A percentile compares a stretch with the other conserved stretches of the same genome.
These are phyloP conservation scores for Squalus acanthias DNA, from an alignment of 2,797 vertebrate species.

Conservation along the genomic window DNA sequence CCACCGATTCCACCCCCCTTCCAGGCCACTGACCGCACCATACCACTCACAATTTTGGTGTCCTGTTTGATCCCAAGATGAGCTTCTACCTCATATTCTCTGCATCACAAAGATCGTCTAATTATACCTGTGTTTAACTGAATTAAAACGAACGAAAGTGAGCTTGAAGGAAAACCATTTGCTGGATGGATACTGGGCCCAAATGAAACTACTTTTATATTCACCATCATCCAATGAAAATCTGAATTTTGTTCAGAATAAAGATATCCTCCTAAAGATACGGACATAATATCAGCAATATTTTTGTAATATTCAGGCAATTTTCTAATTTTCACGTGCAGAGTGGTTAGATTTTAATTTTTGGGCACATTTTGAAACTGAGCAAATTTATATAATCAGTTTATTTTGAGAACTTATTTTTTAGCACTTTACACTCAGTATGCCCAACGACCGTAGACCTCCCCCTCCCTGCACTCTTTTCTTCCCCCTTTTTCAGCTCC, in stretches of 20 bases:
- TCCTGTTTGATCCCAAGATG: not conserved
- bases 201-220: not conserved
- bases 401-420: not conserved
- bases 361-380: not conserved
- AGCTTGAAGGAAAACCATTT: not conserved
- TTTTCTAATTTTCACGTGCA: not conserved
- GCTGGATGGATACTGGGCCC: not conserved
- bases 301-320: not conserved
- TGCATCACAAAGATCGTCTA: not conserved
- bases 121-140: not conserved
- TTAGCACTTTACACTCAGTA: not conserved
- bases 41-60: not conserved
- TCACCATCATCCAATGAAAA: not conserved
- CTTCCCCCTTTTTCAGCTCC: not conserved
- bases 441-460: not conserved
- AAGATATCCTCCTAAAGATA: not conserved
- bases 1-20: not conserved
- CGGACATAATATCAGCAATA: not conserved
- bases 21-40: not conserved
- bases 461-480: not conserved
- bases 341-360: not conserved
- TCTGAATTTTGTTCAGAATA: not conserved
- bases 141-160: not conserved
- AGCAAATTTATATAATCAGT: not conserved
- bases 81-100: not conserved